Conservation (phyloP, 2,113 vertebrate genomes). For the Mirounga angustirostris region DNA sequence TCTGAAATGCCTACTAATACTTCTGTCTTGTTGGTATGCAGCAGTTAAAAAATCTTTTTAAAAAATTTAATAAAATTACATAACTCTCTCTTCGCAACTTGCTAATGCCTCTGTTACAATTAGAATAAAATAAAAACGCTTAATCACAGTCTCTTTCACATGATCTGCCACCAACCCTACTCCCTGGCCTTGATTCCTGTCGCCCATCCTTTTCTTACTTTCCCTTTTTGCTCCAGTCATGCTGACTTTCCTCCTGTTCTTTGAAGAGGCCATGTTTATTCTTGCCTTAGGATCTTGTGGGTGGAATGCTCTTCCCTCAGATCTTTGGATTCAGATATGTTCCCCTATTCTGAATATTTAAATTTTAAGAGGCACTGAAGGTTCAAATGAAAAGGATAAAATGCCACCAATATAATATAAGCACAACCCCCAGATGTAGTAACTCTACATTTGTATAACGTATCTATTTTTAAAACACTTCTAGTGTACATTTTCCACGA, state of each 20-base stretch:
- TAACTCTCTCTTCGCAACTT: background rate
- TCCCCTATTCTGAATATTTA: background rate
- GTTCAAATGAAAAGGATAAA: background rate
- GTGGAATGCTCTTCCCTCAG: background rate
- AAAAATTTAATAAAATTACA: background rate
- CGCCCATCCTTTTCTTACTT: too few relatives aligned
- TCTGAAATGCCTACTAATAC: background rate
- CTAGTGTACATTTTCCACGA: background rate
- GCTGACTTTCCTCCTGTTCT: background rate
- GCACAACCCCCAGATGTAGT: background rate
- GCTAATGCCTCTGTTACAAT: background rate
- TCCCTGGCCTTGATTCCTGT: background rate
- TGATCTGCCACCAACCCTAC: background rate
- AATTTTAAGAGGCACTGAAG: background rate
- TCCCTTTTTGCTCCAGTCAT: background rate
- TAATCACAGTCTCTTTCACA: background rate
- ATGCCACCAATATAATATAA: background rate
- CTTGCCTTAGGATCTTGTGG: background rate
- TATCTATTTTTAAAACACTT: background rate
- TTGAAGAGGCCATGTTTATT: background rate
- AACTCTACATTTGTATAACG: background rate
- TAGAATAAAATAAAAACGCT: background rate
- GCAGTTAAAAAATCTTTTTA: background rate
- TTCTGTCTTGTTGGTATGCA: background rate
- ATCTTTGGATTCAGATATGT: background rate